Percentiles rank a stretch among this genome's conserved stretches.
Evolutionary conservation across 2,888 invertebrate species (phyloP).

Genomic region (Diarsia dahlii): DNA sequence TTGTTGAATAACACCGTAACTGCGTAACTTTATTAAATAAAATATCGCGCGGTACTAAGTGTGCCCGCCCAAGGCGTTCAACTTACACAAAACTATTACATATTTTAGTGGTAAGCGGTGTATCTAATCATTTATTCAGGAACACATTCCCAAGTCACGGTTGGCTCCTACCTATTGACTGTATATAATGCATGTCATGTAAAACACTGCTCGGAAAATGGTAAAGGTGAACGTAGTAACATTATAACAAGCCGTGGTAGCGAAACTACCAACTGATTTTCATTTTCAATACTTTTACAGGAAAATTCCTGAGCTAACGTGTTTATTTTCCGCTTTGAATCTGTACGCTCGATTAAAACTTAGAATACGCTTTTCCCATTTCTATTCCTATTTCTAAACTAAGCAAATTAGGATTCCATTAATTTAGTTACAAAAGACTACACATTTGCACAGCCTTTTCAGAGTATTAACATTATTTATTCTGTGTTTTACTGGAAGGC

Average conservation of each 20-base stretch:
- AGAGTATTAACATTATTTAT: slow-evolving; percentile 28
- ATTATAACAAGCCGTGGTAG: not conserved
- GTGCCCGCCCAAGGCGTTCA: slow-evolving; percentile 83
- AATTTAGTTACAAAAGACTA: slow-evolving; percentile 37
- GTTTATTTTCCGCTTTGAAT: slow-evolving; percentile 5
- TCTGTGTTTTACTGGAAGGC: slow-evolving; percentile 3
- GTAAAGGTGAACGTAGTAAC: slow-evolving; percentile 29
- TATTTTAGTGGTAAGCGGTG: slow-evolving; percentile 87
- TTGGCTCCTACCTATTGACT: slow-evolving; percentile 81
- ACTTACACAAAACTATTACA: slow-evolving; percentile 89
- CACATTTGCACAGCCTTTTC: slow-evolving; percentile 21
- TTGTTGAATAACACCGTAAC: slow-evolving; percentile 81
- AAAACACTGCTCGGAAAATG: slow-evolving; percentile 71
- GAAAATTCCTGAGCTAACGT: not conserved
- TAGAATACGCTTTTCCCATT: not conserved
- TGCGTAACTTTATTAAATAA: slow-evolving; percentile 86
- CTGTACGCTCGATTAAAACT: not conserved
- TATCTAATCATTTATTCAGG: slow-evolving; percentile 88
- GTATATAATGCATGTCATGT: slow-evolving; percentile 86
- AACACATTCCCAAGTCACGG: slow-evolving; percentile 85
- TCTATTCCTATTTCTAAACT: not conserved
- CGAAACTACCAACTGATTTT: not conserved
- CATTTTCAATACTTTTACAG: not conserved
- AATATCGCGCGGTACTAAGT: slow-evolving; percentile 84
- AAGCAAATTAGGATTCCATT: slow-evolving; percentile 21